Base-by-base conservation (phyloP, 1,140 invertebrate species). In the Babylonia areolata region DNA sequence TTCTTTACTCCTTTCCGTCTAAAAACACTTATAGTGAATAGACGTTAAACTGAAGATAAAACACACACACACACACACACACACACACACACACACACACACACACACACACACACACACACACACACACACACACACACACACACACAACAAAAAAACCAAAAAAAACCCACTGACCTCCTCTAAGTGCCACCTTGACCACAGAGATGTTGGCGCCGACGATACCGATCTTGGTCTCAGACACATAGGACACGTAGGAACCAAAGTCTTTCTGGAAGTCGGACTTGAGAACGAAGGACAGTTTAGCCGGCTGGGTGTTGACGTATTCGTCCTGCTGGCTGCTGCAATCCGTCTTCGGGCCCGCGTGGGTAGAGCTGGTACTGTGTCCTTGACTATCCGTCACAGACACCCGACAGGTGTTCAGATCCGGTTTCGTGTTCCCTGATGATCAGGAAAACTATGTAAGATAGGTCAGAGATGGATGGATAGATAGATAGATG, bases 361-460 rank as follows among this genome's bases (percentile, higher is more conserved):
- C 54, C 12, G 54, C 6, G 80, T 81, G 17, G 3, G 80, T 58
- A 33, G 80, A 81, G 51, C 64, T 81, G 46, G 35, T 64, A 2
- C 6, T 23, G 12, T 31, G 28, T 35, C 80, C 80, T 28, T 81
- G 46, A 35, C 46, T 81, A 51, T 81, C 80, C 2, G 37, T 58
- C 80, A 81, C 80, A 17, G 80, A 46, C 46, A 81, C 80, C 33
- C 80, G 46, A 51, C 80, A 81, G 20, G 80, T 81, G 51, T 37
- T 58, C 51, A 81, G 80, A 23, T 81, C 80, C 1, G 80, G 80
- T 3, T 12, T 1, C 28, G 39, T 81, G 79, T 46, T 28, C 40
- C 28, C 77, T 79, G 77, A 39, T 23, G 40, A 54, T n/a, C n/a
- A n/a, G n/a, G n/a, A n/a, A n/a, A n/a, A 51, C 46, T 51, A 9